Percentiles rank a stretch among this genome's conserved stretches.
phyloP scores from a whole-genome alignment of 2,888 invertebrate species.

The Callosobruchus maculatus region DNA sequence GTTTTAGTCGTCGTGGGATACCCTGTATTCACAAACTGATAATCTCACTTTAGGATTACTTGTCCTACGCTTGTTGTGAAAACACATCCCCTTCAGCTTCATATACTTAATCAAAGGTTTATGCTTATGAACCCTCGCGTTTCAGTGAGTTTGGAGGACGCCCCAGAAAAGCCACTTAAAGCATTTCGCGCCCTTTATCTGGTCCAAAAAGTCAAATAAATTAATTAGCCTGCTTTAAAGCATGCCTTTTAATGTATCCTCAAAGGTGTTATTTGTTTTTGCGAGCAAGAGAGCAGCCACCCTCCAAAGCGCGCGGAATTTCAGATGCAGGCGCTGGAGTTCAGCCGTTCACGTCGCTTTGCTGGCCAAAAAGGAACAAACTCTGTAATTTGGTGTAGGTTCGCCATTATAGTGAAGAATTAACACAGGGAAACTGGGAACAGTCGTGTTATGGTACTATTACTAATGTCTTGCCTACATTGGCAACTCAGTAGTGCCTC shows the following conservation, averaged over 20 bases:
- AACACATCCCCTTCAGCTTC: background rate
- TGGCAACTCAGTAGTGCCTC: too few relatives aligned
- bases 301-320: slow-evolving; percentile 2
- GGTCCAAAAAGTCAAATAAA: slow-evolving; percentile 15
- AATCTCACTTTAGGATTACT: too few relatives aligned
- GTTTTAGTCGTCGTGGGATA: too few relatives aligned
- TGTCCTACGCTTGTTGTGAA: too few relatives aligned
- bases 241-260: slow-evolving; percentile 17
- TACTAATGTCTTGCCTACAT: too few relatives aligned
- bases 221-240: slow-evolving; percentile 17
- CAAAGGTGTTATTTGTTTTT: slow-evolving; percentile 19
- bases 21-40: too few relatives aligned
- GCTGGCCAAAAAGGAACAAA: slow-evolving; percentile 1
- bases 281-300: background rate
- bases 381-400: slow-evolving; percentile 3
- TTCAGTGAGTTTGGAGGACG: background rate
- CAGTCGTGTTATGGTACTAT: too few relatives aligned
- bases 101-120: background rate
- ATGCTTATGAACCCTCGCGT: background rate
- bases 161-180: slow-evolving; percentile 11
- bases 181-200: slow-evolving; percentile 9
- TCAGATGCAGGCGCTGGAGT: background rate
- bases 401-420: background rate
- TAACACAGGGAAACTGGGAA: background rate
- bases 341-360: background rate